These are phyloP conservation scores for Silurus meridionalis DNA, from an alignment of 2,113 vertebrate genomes.

Conservation along the genomic window DNA sequence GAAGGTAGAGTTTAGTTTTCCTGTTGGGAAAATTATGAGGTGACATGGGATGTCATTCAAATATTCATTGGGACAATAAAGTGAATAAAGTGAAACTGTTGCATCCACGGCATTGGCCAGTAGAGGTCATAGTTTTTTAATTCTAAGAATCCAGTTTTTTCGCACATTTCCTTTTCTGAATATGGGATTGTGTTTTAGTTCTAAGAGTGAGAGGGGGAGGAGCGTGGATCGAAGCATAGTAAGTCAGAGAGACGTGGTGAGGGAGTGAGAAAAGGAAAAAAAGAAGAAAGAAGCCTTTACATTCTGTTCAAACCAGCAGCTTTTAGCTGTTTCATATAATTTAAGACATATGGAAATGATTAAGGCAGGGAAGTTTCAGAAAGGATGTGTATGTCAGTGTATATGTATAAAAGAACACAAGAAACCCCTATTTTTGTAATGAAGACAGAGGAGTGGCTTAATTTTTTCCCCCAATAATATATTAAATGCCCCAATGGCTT, in stretches of 20 bases:
- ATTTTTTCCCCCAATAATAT: constrained; percentile 39
- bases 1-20: background rate
- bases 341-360: constrained; percentile 58
- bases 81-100: constrained; percentile 3
- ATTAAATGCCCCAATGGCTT: constrained; percentile 42
- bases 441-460: constrained; percentile 46
- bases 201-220: constrained; percentile 22
- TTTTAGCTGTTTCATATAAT: constrained; percentile 55
- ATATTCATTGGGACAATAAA: background rate
- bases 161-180: constrained; percentile 48
- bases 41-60: background rate
- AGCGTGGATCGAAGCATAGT: constrained; percentile 29
- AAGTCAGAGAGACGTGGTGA: constrained; percentile 36
- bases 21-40: background rate
- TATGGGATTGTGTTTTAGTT: constrained; percentile 55
- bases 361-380: constrained; percentile 47
- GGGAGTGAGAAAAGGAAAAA: constrained; percentile 36
- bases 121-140: constrained; percentile 59
- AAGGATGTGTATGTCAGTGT: constrained; percentile 37
- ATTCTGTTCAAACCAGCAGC: constrained; percentile 56
- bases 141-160: constrained; percentile 36
- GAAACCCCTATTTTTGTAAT: constrained; percentile 51
- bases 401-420: constrained; percentile 48
- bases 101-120: constrained; percentile 48
- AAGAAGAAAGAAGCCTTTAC: constrained; percentile 56